Percentiles rank a stretch among this genome's conserved stretches.
phyloP scores from a whole-genome alignment of 2,113 vertebrate genomes.

The Pituophis catenifer region DNA sequence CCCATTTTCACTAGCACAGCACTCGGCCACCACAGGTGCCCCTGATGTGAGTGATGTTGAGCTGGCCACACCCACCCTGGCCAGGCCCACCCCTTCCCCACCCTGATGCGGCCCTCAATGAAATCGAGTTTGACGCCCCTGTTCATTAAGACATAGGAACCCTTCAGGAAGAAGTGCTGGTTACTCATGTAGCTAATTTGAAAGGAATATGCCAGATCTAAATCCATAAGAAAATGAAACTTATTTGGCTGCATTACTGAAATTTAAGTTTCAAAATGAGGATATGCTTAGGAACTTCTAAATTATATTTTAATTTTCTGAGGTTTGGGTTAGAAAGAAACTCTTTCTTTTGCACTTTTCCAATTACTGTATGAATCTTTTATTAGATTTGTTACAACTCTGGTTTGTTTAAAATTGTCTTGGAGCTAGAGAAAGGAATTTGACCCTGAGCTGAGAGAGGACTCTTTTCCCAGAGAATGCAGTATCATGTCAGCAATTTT shows the following conservation, averaged over 20 bases:
- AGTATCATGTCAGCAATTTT: conserved; percentile 19
- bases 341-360: neutral
- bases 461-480: conserved; percentile 36
- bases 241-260: neutral
- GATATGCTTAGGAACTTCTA: neutral
- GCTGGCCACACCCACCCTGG: no score
- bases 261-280: neutral
- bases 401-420: conserved; percentile 47
- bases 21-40: no score
- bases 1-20: no score
- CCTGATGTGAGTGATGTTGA: no score
- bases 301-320: neutral
- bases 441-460: conserved; percentile 49
- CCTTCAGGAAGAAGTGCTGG: neutral
- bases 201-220: neutral
- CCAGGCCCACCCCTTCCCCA: no score
- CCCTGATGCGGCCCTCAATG: no score
- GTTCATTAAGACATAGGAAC: no score
- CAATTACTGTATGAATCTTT: neutral
- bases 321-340: neutral
- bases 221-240: neutral
- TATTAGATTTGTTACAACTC: neutral
- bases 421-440: conserved; percentile 49
- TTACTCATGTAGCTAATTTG: neutral
- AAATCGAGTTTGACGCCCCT: no score